phyloP scores from a whole-genome alignment of 2,888 invertebrate species.

The Andrena praecox region DNA sequence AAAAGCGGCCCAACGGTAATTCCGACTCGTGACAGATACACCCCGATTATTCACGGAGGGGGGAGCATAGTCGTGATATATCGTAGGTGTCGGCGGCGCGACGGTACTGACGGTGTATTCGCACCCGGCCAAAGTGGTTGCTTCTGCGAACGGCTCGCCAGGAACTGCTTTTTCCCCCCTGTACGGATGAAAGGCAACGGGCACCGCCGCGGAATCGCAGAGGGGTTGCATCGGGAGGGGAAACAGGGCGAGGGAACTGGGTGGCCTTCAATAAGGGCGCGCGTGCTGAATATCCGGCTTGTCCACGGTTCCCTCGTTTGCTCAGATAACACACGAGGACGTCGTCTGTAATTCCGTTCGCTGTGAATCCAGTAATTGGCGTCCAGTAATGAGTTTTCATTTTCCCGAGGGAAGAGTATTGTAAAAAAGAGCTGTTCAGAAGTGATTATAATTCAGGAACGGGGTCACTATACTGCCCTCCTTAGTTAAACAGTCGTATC shows the following conservation, averaged over 20 bases:
- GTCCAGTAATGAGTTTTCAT: no score
- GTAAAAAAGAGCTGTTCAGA: no score
- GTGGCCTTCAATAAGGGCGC: slow-evolving; percentile 59
- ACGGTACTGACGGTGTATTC: slow-evolving; percentile 9
- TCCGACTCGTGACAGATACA: slow-evolving; percentile 30
- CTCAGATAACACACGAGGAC: background rate
- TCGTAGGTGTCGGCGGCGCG: slow-evolving; percentile 37
- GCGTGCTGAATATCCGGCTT: slow-evolving; percentile 49
- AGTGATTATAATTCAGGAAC: no score
- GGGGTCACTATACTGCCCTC: no score
- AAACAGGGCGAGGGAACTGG: slow-evolving; percentile 42
- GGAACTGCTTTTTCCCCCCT: slow-evolving; percentile 25
- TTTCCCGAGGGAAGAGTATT: no score
- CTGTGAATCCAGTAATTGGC: background rate
- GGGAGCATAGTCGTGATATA: slow-evolving; percentile 39
- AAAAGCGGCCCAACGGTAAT: slow-evolving; percentile 38
- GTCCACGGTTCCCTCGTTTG: background rate
- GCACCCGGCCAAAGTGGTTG: slow-evolving; percentile 31
- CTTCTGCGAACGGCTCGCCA: slow-evolving; percentile 31
- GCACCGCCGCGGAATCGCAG: slow-evolving; percentile 33
- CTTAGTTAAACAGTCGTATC: no score
- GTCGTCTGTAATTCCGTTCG: background rate
- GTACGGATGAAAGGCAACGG: slow-evolving; percentile 39
- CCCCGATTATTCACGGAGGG: slow-evolving; percentile 48
- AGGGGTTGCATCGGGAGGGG: slow-evolving; percentile 49